Evolutionary conservation across 2,797 vertebrate species (phyloP), one percentile per base, ranked within the genome.

Genomic region (Zenarchopterus dispar): DNA sequence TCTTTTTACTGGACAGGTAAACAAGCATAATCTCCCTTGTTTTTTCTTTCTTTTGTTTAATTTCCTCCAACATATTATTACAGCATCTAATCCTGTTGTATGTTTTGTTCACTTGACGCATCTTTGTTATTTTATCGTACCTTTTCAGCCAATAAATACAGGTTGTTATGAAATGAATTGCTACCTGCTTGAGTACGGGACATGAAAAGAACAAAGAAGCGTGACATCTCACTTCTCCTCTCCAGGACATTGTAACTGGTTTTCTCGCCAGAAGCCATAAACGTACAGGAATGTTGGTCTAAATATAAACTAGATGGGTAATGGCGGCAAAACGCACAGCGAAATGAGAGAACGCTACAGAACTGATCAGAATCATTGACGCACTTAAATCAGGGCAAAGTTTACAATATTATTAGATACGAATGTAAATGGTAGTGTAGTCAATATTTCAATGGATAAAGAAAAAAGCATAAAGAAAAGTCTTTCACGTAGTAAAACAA

Each of bases 141-240:
- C 8, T 3, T 10, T 23, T 46, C 15, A 17, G 52, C 52, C 48
- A 24, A 54, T 61, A 68, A 43, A 50, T 51, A 13, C 48, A 16
- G 15, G 62, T 42, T 42, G 23, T 46, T 49, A 43, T 61, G 55
- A 39, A 43, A 45, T 47, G 8, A 51, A 18, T 54, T 18, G 2
- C 8, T 8, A 17, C 33, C 39, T 3, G 54, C 24, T 62, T 51
- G 8, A 33, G 15, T 19, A 5, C 59, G 45, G 8, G 28, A 28
- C 11, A 10, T 11, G 11, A 8, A 47, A 53, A 51, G 17, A 69
- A 62, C 23, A 45, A 47, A 70, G 33, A 61, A 44, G n/a, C 15
- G 4, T 13, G n/a, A 43, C 18, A 23, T 21, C 23, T 42, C 17
- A 26, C 13, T 51, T 10, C 28, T 1, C 48, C n/a, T 24, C 57